Evolutionary conservation across 2,113 vertebrate genomes (phyloP), one percentile per base, ranked within the genome.

Genomic region (Atrichornis clamosus): DNA sequence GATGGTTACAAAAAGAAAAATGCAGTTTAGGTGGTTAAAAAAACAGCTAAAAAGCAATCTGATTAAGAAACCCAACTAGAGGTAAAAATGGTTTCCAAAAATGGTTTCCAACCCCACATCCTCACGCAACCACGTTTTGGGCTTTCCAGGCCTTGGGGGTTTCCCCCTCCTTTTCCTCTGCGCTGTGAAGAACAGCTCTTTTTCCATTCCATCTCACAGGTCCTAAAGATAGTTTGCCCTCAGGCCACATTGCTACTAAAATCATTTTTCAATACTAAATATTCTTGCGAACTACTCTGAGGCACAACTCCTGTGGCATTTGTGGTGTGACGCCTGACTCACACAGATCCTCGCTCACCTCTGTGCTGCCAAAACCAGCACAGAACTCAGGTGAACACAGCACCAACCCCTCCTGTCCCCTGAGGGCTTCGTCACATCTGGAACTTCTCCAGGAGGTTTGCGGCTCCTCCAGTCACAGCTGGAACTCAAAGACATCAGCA

Each of bases 291-390:
- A 28, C 3, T 1, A 3, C 44, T 62, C 1, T 3, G 41, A 62
- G 46, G 73, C 32, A 24, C 0, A 3, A 5, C 3, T 74, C 3
- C 50, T 6, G 35, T 2, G 12, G 27, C 5, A 22, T 4, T 4
- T 1, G 4, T 5, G 58, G 11, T 15, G 72, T 21, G 64, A 15
- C 6, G 62, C 28, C 60, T 69, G 6, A 2, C 35, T 9, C 15
- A 4, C 0, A 0, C 37, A 44, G 59, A 11, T 13, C 0, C 59
- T 28, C 10, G 0, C 7, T 10, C 33, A 27, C 8, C 52, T 11
- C 56, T 44, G 79, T 52, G 41, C 49, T 60, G n/a, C 64, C 6
- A 49, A 24, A 28, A 59, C 49, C 96, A 69, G 63, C 64, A 23
- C 22, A 5, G 11, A 49, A 22, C 5, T 35, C 35, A 16, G 47